A percentile compares a stretch with the other conserved stretches of the same genome.
Conservation (phyloP, 2,113 vertebrate genomes). For the Perognathus longimembris region DNA sequence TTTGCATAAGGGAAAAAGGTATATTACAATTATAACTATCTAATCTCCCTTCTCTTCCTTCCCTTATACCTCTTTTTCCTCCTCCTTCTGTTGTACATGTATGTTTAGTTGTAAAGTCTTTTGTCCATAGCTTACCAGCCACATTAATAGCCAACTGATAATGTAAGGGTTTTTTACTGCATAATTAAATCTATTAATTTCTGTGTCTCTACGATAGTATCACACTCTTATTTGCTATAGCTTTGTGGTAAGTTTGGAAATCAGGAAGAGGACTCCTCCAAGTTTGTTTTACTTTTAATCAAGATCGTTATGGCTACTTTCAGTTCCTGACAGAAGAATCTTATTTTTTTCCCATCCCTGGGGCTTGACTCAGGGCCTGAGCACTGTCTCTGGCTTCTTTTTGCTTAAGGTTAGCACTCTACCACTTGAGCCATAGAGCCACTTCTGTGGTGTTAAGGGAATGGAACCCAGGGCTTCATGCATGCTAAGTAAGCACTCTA, state of each 20-base stretch:
- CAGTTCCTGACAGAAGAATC: not conserved
- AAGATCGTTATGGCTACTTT: not conserved
- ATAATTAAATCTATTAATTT: not conserved
- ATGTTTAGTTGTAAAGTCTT: not conserved
- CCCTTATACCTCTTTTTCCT: not conserved
- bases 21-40: not conserved
- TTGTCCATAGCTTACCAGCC: not conserved
- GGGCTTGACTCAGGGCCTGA: too few relatives aligned
- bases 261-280: not conserved
- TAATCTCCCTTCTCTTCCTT: too few relatives aligned
- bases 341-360: too few relatives aligned
- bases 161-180: not conserved
- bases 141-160: not conserved
- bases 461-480: too few relatives aligned
- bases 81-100: not conserved
- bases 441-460: too few relatives aligned
- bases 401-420: too few relatives aligned
- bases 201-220: not conserved
- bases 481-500: too few relatives aligned
- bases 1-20: not conserved
- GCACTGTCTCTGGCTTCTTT: too few relatives aligned
- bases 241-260: slow-evolving; percentile 12
- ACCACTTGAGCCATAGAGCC: too few relatives aligned
- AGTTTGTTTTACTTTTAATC: not conserved
- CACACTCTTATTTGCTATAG: not conserved